Conservation (phyloP, 1,140 invertebrate species). For the Drosophila orena region DNA sequence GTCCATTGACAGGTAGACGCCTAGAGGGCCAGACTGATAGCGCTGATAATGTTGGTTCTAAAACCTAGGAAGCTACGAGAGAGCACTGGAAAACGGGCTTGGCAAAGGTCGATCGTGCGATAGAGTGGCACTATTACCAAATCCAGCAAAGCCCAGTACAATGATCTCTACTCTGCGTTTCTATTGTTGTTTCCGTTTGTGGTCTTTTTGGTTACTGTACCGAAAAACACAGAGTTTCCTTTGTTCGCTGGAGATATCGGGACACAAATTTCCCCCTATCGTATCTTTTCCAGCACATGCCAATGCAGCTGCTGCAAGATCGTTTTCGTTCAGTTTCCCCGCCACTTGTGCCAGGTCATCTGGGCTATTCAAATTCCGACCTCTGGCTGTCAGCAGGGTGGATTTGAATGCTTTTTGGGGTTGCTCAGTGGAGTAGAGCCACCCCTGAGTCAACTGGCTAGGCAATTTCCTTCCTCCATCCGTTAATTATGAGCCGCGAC, state of each 20-base stretch:
- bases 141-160: constrained; percentile 11
- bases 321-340: constrained; percentile 10
- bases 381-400: constrained; percentile 38
- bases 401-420: constrained; percentile 31
- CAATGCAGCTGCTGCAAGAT: constrained; percentile 47
- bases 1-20: constrained; percentile 58
- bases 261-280: constrained; percentile 30
- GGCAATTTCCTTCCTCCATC: constrained; percentile 43
- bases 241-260: constrained; percentile 25
- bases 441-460: constrained; percentile 50
- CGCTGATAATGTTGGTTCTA: not conserved
- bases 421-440: constrained; percentile 26
- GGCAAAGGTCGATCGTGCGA: constrained; percentile 41
- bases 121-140: constrained; percentile 21
- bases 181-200: constrained; percentile 18
- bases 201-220: constrained; percentile 20
- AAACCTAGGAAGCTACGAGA: not conserved
- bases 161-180: constrained; percentile 17
- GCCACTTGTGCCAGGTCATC: constrained; percentile 34
- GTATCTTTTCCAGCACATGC: constrained; percentile 40
- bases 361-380: constrained; percentile 29
- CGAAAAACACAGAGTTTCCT: constrained; percentile 13
- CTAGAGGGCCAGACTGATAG: constrained; percentile 42
- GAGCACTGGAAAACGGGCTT: not conserved
- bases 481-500: constrained; percentile 34